Conservation (phyloP, 2,113 vertebrate genomes). For the Laterallus jamaicensis region DNA sequence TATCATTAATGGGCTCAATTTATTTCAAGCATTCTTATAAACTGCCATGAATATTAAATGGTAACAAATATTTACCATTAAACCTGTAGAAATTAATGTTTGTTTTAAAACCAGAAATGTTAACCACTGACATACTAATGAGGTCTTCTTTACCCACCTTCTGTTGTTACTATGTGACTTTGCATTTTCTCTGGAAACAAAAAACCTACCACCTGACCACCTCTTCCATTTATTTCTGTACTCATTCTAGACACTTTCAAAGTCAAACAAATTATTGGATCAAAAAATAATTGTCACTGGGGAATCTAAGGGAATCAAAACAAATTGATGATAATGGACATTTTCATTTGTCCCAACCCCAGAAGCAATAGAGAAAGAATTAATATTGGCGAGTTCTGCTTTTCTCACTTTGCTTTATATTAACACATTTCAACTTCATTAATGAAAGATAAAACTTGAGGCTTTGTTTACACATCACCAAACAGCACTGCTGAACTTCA, state of each 20-base stretch:
- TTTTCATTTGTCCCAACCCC: neutral
- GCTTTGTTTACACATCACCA: neutral
- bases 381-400: neutral
- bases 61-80: neutral
- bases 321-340: neutral
- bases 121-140: neutral
- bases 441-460: neutral
- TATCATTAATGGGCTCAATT: neutral
- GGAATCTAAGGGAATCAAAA: neutral
- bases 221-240: neutral
- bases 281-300: neutral
- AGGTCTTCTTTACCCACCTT: neutral
- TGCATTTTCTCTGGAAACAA: neutral
- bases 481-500: neutral
- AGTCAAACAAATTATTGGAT: neutral
- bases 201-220: neutral
- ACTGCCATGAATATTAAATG: neutral
- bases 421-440: slow-evolving; percentile 8
- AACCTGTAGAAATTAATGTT: neutral
- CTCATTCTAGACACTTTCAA: neutral
- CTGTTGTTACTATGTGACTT: neutral
- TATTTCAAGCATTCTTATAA: neutral
- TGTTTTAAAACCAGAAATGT: neutral
- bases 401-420: neutral
- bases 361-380: neutral